Evolutionary conservation across 2,113 vertebrate genomes (phyloP), one percentile per base, ranked within the genome.

Genomic region (Zosterops lateralis): DNA sequence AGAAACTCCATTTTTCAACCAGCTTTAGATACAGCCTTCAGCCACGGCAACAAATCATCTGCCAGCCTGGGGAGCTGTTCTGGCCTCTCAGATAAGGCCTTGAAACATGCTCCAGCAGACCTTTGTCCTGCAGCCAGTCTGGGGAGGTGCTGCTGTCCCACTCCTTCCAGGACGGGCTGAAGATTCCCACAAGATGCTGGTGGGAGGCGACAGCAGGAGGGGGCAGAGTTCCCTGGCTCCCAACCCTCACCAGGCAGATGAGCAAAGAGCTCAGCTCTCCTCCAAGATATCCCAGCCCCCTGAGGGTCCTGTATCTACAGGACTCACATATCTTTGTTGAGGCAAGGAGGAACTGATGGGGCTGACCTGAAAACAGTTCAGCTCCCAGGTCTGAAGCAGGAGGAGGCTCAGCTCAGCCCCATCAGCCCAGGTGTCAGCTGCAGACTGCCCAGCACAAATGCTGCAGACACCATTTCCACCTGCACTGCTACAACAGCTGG

Each of bases 1-100:
- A 67, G 62, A 76, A 94, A 89, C 53, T 81, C 89, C 6, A 76
- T 93, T 94, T 96, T 84, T 92, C 91, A 93, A 72, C 19, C 26
- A 57, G 86, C 48, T 82, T 78, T 72, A 92, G 92, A 89, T 89
- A 89, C 15, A 26, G 73, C 61, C 80, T 86, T 86, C 4, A 6
- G 70, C 50, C n/a, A 3, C 6, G 0, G 40, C 2, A 14, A 75
- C 81, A 88, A 71, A 51, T 75, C 48, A 89, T 56, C 92, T 91
- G 81, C 92, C 94, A 92, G 80, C 66, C 89, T 65, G 45, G 62
- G 88, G 32, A 76, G 14, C 80, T 82, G 84, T 47, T 22, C 54
- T 68, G 1, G 1, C 15, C n/a, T 45, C 47, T 42, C 50, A 84
- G 84, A 93, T 92, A 92, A 94, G 73, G 61, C 2, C 25, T 17